Evolutionary conservation across 2,888 invertebrate genomes (phyloP), one percentile per base, ranked within the genome.

Genomic region (Entomobrya proxima): DNA sequence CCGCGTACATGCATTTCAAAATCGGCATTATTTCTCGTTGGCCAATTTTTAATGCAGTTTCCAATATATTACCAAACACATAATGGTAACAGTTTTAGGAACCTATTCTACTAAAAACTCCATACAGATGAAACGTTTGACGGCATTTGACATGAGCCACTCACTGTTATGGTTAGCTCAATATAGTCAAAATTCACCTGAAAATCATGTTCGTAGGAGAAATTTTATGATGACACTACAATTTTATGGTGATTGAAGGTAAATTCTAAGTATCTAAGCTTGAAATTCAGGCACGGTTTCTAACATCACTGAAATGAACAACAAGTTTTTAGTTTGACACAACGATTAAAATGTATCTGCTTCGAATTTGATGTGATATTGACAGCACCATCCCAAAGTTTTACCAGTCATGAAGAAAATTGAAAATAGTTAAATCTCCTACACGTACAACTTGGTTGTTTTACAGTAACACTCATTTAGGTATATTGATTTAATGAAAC

Each of bases 201-300:
- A 55, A 55, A 55, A 18, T 55, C 52, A 13, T 55, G 52, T 55
- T 0, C 24, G 1, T 24, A 27, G 2, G 1, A 30, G 5, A 6
- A 2, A 15, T 58, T 67, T 67, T 37, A 37, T 13, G 61, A 61
- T 61, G 37, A 37, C 37, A 58, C 40, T 35, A 37, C 67, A 21
- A 6, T 67, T 64, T 67, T 64, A 67, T 67, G 67, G 13, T 67
- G 67, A 67, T 67, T 35, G 40, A 67, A 67, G 37, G 37, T 37
- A 21, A 21, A 35, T 27, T 11, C 30, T 35, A 37, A 21, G 18
- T 24, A 9, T 58, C 21, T 32, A 58, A 15, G 35, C 21, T 13
- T 11, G 24, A 21, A 15, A 55, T n/a, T n/a, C 44, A 44, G 44
- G 2, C 44, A 5, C 27, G 1, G 27, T n/a, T 30, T n/a, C n/a